Conservation (phyloP, 2,113 vertebrate species). For the Mesitornis unicolor region DNA sequence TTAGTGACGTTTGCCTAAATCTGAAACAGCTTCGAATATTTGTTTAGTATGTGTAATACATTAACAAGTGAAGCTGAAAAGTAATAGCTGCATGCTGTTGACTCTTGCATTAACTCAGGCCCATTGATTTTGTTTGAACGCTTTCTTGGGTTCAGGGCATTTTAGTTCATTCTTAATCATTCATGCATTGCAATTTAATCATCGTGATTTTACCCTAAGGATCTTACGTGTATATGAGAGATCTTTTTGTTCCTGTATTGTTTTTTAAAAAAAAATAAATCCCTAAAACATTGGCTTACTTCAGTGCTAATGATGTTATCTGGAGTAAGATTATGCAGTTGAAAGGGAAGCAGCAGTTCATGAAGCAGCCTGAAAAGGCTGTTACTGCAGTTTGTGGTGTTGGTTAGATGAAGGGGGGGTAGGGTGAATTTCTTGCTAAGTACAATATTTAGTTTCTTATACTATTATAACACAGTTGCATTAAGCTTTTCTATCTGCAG, state of each 20-base stretch:
- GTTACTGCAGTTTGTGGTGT: not conserved
- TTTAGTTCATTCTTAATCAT: not conserved
- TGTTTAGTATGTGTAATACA: not conserved
- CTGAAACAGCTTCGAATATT: not conserved
- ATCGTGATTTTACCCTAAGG: not conserved
- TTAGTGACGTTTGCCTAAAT: not conserved
- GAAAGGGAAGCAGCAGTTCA: not conserved
- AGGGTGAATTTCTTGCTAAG: not conserved
- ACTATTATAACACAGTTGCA: not conserved
- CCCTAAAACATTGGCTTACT: not conserved
- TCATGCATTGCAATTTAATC: not conserved
- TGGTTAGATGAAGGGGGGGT: not conserved
- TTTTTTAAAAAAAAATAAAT: not conserved
- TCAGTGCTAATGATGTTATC: not conserved
- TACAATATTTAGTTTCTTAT: not conserved
- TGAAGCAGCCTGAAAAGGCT: not conserved
- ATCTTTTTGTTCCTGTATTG: not conserved
- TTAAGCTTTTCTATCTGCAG: not conserved
- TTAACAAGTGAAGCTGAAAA: not conserved
- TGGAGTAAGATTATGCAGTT: not conserved
- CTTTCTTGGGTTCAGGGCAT: not conserved
- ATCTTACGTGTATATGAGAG: not conserved
- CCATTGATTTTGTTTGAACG: not conserved
- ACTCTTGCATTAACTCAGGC: not conserved
- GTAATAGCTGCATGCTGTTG: not conserved